phyloP scores from a whole-genome alignment of 2,113 vertebrate species.

The Hipposideros armiger region DNA sequence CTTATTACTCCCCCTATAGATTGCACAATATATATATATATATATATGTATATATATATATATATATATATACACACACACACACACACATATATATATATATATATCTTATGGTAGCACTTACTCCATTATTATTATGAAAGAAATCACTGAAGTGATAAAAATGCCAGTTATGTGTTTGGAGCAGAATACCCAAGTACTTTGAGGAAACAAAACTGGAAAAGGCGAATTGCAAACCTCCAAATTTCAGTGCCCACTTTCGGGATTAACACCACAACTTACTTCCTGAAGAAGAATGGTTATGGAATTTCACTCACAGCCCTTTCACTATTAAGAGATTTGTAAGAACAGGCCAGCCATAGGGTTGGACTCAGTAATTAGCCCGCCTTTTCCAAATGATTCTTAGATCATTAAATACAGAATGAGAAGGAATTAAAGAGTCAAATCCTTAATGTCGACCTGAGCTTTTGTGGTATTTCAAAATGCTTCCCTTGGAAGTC shows the following conservation, averaged over 20 bases:
- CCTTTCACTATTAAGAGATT: background rate
- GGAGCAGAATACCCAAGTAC: background rate
- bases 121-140: background rate
- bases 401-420: slow-evolving; percentile 36
- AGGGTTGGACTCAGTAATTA: background rate
- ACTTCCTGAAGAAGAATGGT: background rate
- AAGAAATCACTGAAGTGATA: background rate
- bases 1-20: background rate
- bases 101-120: background rate
- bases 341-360: background rate
- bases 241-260: background rate
- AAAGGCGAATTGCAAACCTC: background rate
- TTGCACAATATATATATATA: no score
- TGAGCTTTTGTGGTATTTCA: slow-evolving; percentile 30
- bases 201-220: background rate
- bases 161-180: background rate
- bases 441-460: background rate
- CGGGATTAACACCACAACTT: background rate
- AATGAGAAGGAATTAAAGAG: slow-evolving; percentile 31
- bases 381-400: slow-evolving; percentile 41
- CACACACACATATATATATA: no score
- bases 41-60: no score
- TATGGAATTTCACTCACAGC: background rate
- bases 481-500: slow-evolving; percentile 7
- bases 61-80: no score